A percentile compares a stretch with the other conserved stretches of the same genome.
phyloP scores from a whole-genome alignment of 2,888 invertebrate species.

The Sialis lutaria region DNA sequence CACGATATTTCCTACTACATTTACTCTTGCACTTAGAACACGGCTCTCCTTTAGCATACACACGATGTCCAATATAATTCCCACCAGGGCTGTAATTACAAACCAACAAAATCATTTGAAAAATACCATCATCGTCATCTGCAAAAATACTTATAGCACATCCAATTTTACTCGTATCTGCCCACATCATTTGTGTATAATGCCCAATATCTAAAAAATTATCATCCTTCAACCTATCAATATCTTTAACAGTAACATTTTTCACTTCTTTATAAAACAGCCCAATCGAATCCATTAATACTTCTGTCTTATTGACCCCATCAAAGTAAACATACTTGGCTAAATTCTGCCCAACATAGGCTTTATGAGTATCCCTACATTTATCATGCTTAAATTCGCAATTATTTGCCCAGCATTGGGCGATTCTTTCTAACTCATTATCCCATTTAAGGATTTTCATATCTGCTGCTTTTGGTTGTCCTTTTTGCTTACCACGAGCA shows the following conservation, averaged over 20 bases:
- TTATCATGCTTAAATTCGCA: conserved; percentile 1
- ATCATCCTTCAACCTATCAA: not conserved
- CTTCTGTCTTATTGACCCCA: not conserved
- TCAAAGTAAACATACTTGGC: not conserved
- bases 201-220: not conserved
- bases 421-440: conserved; percentile 4
- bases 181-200: conserved; percentile 1
- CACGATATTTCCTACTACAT: too few relatives aligned
- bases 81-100: not conserved
- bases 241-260: not conserved
- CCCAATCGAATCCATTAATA: not conserved
- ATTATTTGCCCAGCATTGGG: conserved; percentile 5
- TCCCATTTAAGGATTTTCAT: not conserved
- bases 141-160: not conserved
- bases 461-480: not conserved
- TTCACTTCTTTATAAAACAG: not conserved
- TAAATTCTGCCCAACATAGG: not conserved
- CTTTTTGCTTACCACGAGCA: not conserved
- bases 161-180: not conserved
- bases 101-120: not conserved
- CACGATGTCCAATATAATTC: not conserved
- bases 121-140: not conserved
- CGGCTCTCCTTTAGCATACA: not conserved
- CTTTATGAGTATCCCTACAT: not conserved
- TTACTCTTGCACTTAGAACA: not conserved